Conservation (phyloP, 1,140 invertebrate species). For the Atta texana region DNA sequence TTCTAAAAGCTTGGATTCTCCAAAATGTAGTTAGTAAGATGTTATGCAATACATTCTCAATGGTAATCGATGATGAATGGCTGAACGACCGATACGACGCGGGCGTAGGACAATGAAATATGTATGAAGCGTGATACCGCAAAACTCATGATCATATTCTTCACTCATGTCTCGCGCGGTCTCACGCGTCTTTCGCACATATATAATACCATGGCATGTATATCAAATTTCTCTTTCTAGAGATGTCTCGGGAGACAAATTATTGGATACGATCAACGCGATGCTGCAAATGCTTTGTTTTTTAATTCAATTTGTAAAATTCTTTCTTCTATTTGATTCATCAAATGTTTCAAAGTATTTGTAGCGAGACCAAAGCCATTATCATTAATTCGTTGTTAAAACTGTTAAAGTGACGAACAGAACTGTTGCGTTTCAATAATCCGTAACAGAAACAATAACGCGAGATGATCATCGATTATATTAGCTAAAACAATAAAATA, state of each 20-base stretch:
- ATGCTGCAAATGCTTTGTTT: too few species aligned
- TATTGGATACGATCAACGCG: too few species aligned
- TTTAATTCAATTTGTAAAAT: too few species aligned
- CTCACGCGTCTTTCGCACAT: background rate
- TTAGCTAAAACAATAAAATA: background rate
- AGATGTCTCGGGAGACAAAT: background rate
- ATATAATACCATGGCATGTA: background rate
- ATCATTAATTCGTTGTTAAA: background rate
- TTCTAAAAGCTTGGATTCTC: background rate
- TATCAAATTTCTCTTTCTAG: background rate
- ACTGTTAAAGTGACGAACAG: too few species aligned
- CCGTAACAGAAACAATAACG: background rate
- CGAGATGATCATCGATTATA: too few species aligned
- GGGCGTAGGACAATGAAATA: conserved; percentile 21
- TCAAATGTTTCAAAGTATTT: too few species aligned
- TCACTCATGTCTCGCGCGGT: background rate
- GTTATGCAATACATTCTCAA: background rate
- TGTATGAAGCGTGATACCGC: conserved; percentile 51
- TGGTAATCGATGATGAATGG: conserved; percentile 9
- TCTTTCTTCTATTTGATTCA: too few species aligned
- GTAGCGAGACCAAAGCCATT: too few species aligned
- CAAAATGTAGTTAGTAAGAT: background rate
- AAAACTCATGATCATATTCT: conserved; percentile 1
- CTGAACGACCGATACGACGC: background rate
- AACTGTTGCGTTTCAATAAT: too few species aligned